Evolutionary conservation across 2,888 invertebrate genomes (phyloP).

Genomic region (Uloborus plumipes): DNA sequence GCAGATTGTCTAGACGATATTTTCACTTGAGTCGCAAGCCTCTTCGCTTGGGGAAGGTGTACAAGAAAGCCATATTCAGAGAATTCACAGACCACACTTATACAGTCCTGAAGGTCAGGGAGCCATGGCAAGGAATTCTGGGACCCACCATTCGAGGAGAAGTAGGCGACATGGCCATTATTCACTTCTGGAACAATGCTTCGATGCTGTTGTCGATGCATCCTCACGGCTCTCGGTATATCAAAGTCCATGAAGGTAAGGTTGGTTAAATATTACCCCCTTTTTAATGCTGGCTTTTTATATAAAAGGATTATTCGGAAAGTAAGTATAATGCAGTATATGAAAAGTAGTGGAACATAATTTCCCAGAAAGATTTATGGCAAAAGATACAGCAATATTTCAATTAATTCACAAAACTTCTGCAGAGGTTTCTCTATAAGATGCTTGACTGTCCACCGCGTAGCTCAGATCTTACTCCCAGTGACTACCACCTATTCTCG

Average conservation of each 20-base stretch:
- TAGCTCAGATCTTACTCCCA: too few relatives aligned
- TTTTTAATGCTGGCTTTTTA: background rate
- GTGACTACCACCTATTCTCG: too few relatives aligned
- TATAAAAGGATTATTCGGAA: too few relatives aligned
- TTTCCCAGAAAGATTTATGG: too few relatives aligned
- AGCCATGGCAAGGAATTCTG: constrained; percentile 63
- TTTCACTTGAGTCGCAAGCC: constrained; percentile 34
- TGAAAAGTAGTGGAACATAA: too few relatives aligned
- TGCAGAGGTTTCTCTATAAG: too few relatives aligned
- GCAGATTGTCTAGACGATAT: constrained; percentile 45
- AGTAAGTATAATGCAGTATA: too few relatives aligned
- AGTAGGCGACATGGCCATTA: constrained; percentile 68
- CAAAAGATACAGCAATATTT: too few relatives aligned
- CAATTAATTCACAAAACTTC: too few relatives aligned
- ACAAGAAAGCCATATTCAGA: constrained; percentile 65
- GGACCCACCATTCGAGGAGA: constrained; percentile 69
- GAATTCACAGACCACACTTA: constrained; percentile 65
- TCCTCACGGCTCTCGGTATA: constrained; percentile 65
- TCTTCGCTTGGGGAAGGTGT: constrained; percentile 60
- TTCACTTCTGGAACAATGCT: constrained; percentile 65
- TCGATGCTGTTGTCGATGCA: constrained; percentile 64
- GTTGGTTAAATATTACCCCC: background rate
- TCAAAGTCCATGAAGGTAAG: constrained; percentile 65
- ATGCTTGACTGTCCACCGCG: too few relatives aligned
- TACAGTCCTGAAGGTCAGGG: constrained; percentile 43